phyloP scores from a whole-genome alignment of 2,113 vertebrate genomes.

The Zosterops borbonicus region DNA sequence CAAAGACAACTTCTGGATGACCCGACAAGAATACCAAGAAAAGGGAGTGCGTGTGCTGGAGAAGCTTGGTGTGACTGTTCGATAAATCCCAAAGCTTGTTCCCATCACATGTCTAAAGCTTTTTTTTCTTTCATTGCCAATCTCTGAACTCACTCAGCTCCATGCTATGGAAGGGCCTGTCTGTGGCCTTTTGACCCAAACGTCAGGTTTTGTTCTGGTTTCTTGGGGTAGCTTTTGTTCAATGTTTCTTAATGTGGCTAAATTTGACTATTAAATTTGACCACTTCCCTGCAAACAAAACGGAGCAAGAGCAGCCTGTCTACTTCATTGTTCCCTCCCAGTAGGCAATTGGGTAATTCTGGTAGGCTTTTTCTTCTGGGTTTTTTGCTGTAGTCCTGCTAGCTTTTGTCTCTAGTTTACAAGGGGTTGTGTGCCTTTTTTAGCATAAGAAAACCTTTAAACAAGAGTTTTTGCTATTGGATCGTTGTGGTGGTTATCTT shows the following conservation, averaged over 20 bases:
- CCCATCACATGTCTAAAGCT: slow-evolving; percentile 62
- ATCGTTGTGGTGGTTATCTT: slow-evolving; percentile 54
- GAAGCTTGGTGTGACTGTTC: slow-evolving; percentile 98
- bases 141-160: slow-evolving; percentile 79
- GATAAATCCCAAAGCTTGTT: slow-evolving; percentile 82
- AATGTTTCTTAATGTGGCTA: slow-evolving; percentile 74
- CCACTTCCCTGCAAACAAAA: slow-evolving; percentile 71
- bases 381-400: slow-evolving; percentile 71
- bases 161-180: slow-evolving; percentile 70
- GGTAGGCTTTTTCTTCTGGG: slow-evolving; percentile 68
- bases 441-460: slow-evolving; percentile 70
- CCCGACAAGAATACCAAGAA: slow-evolving; percentile 94
- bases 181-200: slow-evolving; percentile 74
- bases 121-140: slow-evolving; percentile 67
- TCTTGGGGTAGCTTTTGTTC: slow-evolving; percentile 75
- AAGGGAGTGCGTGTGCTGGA: slow-evolving; percentile 96
- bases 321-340: slow-evolving; percentile 69
- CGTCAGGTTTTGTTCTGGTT: slow-evolving; percentile 73
- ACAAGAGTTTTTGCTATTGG: slow-evolving; percentile 56
- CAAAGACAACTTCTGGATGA: slow-evolving; percentile 99
- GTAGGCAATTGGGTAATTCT: slow-evolving; percentile 69
- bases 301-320: slow-evolving; percentile 63
- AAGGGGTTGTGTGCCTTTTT: slow-evolving; percentile 72
- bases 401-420: slow-evolving; percentile 74
- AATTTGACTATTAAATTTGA: slow-evolving; percentile 75